Evolutionary conservation across 2,797 vertebrate species (phyloP).

Genomic region (Perodicticus potto): DNA sequence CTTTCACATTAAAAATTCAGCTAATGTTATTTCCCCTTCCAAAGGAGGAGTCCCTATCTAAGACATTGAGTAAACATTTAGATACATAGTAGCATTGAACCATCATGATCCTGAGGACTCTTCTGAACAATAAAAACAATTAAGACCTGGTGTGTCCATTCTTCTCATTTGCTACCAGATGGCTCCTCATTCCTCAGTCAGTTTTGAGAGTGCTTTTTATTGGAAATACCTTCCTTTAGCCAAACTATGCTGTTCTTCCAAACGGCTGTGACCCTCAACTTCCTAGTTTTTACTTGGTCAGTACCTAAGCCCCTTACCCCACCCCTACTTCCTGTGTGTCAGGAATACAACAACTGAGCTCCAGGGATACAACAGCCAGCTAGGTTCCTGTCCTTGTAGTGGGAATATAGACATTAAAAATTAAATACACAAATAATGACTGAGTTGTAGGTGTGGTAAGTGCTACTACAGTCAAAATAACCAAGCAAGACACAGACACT

Average conservation of each 20-base stretch:
- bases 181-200: not conserved
- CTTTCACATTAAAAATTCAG: not conserved
- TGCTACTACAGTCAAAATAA: not conserved
- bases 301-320: not conserved
- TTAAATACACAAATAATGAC: not conserved
- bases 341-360: not conserved
- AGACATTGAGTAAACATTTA: not conserved
- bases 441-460: not conserved
- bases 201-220: not conserved
- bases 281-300: not conserved
- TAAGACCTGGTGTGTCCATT: not conserved
- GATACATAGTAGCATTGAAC: not conserved
- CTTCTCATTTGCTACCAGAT: not conserved
- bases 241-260: not conserved
- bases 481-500: not conserved
- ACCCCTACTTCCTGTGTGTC: fast-evolving
- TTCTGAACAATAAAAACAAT: not conserved
- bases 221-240: not conserved
- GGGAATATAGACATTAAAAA: not conserved
- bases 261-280: not conserved
- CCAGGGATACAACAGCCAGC: not conserved
- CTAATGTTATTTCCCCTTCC: not conserved
- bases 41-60: not conserved
- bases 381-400: not conserved
- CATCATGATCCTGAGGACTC: not conserved